Evolutionary conservation across 2,888 invertebrate species (phyloP).

Genomic region (Brenthis hecate): DNA sequence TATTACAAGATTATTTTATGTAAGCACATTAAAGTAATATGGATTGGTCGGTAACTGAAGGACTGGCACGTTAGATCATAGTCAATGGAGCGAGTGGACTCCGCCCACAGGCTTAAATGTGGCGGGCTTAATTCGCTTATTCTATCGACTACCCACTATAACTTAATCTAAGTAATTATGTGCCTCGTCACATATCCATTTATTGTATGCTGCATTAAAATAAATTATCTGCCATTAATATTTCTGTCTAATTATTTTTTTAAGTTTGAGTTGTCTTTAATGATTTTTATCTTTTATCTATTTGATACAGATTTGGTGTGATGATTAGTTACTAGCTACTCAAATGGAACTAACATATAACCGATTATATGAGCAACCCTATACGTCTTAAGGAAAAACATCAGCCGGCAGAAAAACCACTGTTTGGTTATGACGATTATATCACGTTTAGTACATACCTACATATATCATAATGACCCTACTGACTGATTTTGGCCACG

Average conservation of each 20-base stretch:
- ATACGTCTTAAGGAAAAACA: too few species aligned
- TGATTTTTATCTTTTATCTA: too few species aligned
- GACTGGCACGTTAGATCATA: conserved; percentile 22
- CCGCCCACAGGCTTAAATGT: conserved; percentile 22
- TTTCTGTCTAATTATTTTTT: neutral
- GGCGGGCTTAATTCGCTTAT: conserved; percentile 12
- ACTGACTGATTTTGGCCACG: too few species aligned
- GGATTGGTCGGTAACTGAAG: conserved; percentile 18
- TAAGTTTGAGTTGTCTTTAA: neutral
- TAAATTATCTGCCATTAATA: neutral
- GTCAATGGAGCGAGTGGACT: conserved; percentile 23
- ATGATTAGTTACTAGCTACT: too few species aligned
- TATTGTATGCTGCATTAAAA: conserved; percentile 7
- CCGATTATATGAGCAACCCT: too few species aligned
- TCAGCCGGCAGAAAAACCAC: too few species aligned
- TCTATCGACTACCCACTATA: conserved; percentile 13
- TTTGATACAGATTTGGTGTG: too few species aligned
- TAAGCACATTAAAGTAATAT: neutral
- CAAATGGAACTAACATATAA: too few species aligned
- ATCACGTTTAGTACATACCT: too few species aligned
- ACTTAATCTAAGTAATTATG: conserved; percentile 26
- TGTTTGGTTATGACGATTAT: too few species aligned
- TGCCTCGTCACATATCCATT: conserved; percentile 15
- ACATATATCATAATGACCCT: too few species aligned
- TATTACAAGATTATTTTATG: conserved; percentile 1